A percentile compares a stretch with the other conserved stretches of the same genome.
phyloP scores from a whole-genome alignment of 2,113 vertebrate species.

The Petrocephalus zakoni region DNA sequence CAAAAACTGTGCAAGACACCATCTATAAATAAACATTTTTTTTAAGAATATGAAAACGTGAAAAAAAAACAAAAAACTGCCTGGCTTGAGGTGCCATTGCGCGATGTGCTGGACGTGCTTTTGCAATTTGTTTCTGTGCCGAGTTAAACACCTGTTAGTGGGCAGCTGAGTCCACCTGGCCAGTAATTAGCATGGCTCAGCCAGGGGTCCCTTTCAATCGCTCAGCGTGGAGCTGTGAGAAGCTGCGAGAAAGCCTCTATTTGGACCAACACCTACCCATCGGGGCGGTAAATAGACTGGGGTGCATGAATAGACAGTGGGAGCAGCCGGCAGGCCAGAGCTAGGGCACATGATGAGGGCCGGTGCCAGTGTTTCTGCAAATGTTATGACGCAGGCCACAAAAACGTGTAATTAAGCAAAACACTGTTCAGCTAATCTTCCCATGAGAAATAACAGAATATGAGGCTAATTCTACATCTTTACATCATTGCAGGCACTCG shows the following conservation, averaged over 20 bases:
- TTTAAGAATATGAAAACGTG: constrained; percentile 42
- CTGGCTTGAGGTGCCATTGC: constrained; percentile 49
- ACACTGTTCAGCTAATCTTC: background rate
- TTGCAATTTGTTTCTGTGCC: constrained; percentile 48
- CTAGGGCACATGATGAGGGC: background rate
- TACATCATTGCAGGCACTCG: background rate
- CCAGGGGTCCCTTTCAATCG: constrained; percentile 47
- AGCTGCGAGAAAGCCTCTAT: constrained; percentile 38
- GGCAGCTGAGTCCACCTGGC: constrained; percentile 48
- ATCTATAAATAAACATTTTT: background rate
- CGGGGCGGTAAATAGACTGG: constrained; percentile 17
- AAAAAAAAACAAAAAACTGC: background rate
- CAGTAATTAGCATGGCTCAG: constrained; percentile 54
- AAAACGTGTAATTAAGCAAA: background rate
- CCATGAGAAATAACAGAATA: background rate
- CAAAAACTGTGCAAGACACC: background rate
- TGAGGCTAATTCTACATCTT: background rate
- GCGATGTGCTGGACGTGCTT: constrained; percentile 42
- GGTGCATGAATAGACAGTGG: constrained; percentile 18
- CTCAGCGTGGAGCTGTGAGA: background rate
- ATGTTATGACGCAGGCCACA: background rate
- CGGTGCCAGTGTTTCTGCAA: background rate
- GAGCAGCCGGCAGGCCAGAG: background rate
- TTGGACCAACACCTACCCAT: constrained; percentile 6
- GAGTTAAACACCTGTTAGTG: constrained; percentile 53